Evolutionary conservation across 1,140 invertebrate genomes (phyloP).

Genomic region (Subanguina moxae): DNA sequence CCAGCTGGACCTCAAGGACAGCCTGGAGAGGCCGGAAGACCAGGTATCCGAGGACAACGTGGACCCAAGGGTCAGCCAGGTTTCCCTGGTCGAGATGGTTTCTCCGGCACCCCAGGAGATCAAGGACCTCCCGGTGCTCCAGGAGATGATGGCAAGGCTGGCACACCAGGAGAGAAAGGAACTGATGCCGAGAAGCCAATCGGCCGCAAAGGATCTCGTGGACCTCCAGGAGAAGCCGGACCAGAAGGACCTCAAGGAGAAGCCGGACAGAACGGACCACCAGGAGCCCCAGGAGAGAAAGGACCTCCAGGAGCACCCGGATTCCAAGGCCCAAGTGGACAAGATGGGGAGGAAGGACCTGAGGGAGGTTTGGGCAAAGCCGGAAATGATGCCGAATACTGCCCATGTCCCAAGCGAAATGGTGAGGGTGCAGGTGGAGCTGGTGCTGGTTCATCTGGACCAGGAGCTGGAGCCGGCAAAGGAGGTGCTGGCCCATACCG

Average conservation of each 20-base stretch:
- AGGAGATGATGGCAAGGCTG: conserved; percentile 34
- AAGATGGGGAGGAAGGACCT: conserved; percentile 41
- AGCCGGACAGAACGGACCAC: conserved; percentile 41
- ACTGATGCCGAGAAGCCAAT: conserved; percentile 46
- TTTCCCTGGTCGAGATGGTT: conserved; percentile 38
- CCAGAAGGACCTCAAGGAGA: conserved; percentile 31
- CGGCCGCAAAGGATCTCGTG: conserved; percentile 33
- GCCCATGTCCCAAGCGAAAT: conserved; percentile 19
- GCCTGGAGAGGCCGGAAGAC: conserved; percentile 34
- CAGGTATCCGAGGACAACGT: conserved; percentile 40
- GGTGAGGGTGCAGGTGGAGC: conserved; percentile 5
- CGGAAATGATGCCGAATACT: conserved; percentile 14
- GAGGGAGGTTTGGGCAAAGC: conserved; percentile 22
- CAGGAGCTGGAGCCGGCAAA: not conserved
- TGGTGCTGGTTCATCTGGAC: conserved; percentile 6
- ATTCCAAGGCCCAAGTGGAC: conserved; percentile 34
- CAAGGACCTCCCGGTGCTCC: conserved; percentile 21
- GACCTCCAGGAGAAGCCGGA: conserved; percentile 38
- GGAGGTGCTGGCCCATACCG: conserved; percentile 1
- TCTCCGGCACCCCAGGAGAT: conserved; percentile 35
- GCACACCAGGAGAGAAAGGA: conserved; percentile 33
- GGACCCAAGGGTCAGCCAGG: conserved; percentile 42
- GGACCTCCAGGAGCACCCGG: conserved; percentile 38
- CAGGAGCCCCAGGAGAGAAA: conserved; percentile 25
- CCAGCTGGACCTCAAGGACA: conserved; percentile 35